Evolutionary conservation across 2,888 invertebrate species (phyloP).

Genomic region (Malacosoma neustria): DNA sequence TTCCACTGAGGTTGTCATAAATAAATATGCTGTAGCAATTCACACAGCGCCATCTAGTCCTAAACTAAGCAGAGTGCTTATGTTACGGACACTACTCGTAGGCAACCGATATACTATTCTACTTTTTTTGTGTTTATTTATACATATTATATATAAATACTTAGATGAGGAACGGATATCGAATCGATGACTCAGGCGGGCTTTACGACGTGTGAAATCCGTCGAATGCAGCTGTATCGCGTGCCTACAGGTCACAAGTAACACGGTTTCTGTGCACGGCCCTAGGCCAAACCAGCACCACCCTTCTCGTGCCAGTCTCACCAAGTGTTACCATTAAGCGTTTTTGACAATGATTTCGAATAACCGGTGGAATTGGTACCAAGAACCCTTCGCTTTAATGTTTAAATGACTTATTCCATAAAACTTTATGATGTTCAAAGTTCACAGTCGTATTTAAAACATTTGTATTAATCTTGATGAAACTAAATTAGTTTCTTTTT

Average conservation of each 20-base stretch:
- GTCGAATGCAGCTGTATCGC: slow-evolving; percentile 45
- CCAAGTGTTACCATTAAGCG: slow-evolving; percentile 56
- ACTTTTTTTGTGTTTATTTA: too few relatives aligned
- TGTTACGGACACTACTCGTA: too few relatives aligned
- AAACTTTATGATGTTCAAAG: not conserved
- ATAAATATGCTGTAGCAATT: too few relatives aligned
- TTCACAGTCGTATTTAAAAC: not conserved
- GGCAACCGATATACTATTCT: too few relatives aligned
- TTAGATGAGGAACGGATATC: too few relatives aligned
- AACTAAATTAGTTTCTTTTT: not conserved
- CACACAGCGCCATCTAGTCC: too few relatives aligned
- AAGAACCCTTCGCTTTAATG: not conserved
- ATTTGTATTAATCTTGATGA: not conserved
- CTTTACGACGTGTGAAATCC: too few relatives aligned
- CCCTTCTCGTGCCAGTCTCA: slow-evolving; percentile 34
- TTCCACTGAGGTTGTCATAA: too few relatives aligned
- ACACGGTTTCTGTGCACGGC: slow-evolving; percentile 36
- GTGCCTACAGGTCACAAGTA: slow-evolving; percentile 29
- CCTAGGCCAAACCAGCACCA: slow-evolving; percentile 30
- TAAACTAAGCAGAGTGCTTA: too few relatives aligned
- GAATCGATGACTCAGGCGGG: too few relatives aligned
- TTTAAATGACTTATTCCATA: not conserved
- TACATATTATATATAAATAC: too few relatives aligned
- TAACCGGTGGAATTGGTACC: not conserved
- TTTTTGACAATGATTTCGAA: slow-evolving; percentile 13